Base-by-base conservation (phyloP, 2,888 invertebrate genomes). In the Amphipoea oculea region DNA sequence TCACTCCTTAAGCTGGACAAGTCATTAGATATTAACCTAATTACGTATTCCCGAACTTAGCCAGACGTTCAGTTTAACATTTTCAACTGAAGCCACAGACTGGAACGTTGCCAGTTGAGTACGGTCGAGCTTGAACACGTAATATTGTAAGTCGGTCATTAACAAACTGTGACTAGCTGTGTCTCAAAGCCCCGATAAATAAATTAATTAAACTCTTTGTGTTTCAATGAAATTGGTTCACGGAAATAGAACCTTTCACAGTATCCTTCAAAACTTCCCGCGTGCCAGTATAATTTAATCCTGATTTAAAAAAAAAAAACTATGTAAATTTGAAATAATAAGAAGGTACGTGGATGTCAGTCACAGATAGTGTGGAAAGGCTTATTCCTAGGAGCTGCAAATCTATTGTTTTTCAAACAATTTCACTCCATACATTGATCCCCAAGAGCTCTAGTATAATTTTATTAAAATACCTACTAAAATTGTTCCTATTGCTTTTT, bases 61-160 rank as follows among this genome's bases (percentile, higher is more conserved):
- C 65, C 20, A 72, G 48, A 65, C 12, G 0, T 79, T 65, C n/a
- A 79, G 57, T 60, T 51, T 65, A 40, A 79, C 48, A 66, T 51
- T 60, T 80, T 36, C 14, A 79, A 60, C 14, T 73, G n/a, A 72
- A 73, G 14, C 42, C 72, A n/a, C 51, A 14, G 23, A 14, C 40
- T 79, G 72, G 66, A 79, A 79, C 57, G 72, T 60, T 51, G 80
- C 72, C 80, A 80, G 57, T 29, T 57, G 40, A 79, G 17, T 29
- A 29, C 42, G 36, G 48, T 12, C 70, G 69, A 54, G 78, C 12
- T 51, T n/a, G 23, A 29, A 60, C 36, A 40, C 48, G 29, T 17
- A 23, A 54, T 42, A 76, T 54, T 48, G 17, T 51, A 51, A 29
- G 9, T 62, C 20, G 29, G 48, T 9, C 48, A 76, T n/a, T 72